phyloP scores from a whole-genome alignment of 2,797 vertebrate genomes.

The Sebastes elongatus region DNA sequence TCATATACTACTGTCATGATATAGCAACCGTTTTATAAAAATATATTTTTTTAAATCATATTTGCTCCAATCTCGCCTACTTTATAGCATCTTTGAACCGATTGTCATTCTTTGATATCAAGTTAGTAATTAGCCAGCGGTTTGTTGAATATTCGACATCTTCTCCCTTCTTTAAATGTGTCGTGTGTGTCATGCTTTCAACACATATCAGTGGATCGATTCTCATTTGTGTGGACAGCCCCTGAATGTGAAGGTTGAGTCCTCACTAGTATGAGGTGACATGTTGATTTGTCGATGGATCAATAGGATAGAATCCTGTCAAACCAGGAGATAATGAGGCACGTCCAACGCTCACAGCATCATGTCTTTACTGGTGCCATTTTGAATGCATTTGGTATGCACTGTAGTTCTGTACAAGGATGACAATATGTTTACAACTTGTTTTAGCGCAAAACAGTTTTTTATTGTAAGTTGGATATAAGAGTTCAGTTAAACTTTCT shows the following conservation, averaged over 20 bases:
- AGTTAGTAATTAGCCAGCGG: not conserved
- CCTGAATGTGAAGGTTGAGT: slow-evolving; percentile 17
- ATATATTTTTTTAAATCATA: no score
- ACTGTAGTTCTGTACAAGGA: not conserved
- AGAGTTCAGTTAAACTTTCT: not conserved
- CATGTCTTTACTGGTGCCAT: not conserved
- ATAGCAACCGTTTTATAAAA: no score
- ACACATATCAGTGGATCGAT: slow-evolving; percentile 41
- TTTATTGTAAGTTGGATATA: not conserved
- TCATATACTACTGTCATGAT: no score
- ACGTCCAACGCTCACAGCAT: not conserved
- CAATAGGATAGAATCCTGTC: slow-evolving; percentile 33
- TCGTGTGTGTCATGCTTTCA: not conserved
- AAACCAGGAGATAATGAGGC: slow-evolving; percentile 19
- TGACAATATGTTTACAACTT: not conserved
- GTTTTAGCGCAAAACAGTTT: not conserved
- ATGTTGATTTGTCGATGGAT: slow-evolving; percentile 41
- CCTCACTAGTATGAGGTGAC: slow-evolving; percentile 31
- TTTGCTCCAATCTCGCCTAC: no score
- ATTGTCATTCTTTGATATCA: slow-evolving; percentile 22
- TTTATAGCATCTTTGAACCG: slow-evolving; percentile 8
- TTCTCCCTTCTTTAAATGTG: not conserved
- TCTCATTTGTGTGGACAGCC: slow-evolving; percentile 27
- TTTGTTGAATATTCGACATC: slow-evolving; percentile 26
- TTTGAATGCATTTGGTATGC: not conserved